Base-by-base conservation (phyloP, 2,113 vertebrate genomes). In the Psophia crepitans region DNA sequence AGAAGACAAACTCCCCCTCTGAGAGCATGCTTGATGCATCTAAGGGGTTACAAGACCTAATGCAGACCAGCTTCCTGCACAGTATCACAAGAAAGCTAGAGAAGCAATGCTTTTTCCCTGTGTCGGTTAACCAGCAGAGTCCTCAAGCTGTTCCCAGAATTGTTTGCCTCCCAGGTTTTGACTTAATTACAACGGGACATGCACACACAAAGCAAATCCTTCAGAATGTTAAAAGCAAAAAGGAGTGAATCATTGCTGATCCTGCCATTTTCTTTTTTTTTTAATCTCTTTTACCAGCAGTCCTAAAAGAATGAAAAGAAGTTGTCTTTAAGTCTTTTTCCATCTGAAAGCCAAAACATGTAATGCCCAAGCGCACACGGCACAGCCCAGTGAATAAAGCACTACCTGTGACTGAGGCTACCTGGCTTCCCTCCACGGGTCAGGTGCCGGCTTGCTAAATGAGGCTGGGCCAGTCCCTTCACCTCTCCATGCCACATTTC, bases 191-290 rank as follows among this genome's bases (percentile, higher is more conserved):
- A 70, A 39, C 0, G 0, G 35, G 60, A 79, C 76, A 81, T 5
- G 33, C 39, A 87, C 39, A 71, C 35, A 79, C 85, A 94, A 64
- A 71, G 76, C 73, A 96, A 94, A 86, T 87, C 48, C 57, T 68
- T 39, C 61, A 51, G 71, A 77, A 78, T 4, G 11, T 48, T 51
- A 70, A 70, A 82, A 84, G 51, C 35, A 63, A 61, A 69, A 48
- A 87, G 18, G 63, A 89, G 28, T 82, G 79, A 95, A 90, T 90
- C 79, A 90, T 8, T 57, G 43, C 68, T 81, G 68, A 92, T 51
- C 13, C 43, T 84, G 30, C 7, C 17, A 30, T 79, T 68, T 79
- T 57, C 5, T 6, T 60, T 43, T 39, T 66, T 73, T 82, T 61
- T 5, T 11, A 5, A 44, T 68, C 53, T 76, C 78, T 90, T 86